These are phyloP conservation scores for Cephalopterus ornatus DNA, from an alignment of 2,113 vertebrate genomes.

Conservation along the genomic window DNA sequence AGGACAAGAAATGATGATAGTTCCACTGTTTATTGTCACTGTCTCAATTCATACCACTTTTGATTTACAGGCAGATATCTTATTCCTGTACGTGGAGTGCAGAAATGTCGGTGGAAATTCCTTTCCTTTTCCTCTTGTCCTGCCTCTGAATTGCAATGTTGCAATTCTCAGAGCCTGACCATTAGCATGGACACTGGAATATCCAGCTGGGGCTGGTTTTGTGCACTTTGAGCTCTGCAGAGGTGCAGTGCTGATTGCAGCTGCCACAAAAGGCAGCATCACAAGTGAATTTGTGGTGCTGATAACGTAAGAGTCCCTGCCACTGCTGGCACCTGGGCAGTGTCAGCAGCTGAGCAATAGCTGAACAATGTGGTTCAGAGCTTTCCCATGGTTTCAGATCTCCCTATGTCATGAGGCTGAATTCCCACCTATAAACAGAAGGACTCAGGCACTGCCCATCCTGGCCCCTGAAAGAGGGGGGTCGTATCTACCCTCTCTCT, in stretches of 20 bases:
- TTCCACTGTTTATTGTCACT: background rate
- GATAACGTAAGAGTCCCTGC: rapidly evolving
- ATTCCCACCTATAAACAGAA: rapidly evolving
- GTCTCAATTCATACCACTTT: background rate
- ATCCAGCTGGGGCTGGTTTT: background rate
- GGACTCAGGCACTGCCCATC: background rate
- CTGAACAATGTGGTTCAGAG: background rate
- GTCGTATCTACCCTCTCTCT: background rate
- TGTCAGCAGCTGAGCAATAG: background rate
- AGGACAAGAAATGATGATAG: background rate
- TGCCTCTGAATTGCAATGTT: background rate
- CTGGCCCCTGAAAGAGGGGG: no score
- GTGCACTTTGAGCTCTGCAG: background rate
- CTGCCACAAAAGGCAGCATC: background rate
- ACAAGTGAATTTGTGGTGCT: background rate
- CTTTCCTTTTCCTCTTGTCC: background rate
- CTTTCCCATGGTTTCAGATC: background rate
- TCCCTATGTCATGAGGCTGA: background rate
- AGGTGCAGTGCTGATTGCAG: background rate
- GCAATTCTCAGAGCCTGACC: background rate
- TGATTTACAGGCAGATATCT: background rate
- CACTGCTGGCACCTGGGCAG: background rate
- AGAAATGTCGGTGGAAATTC: background rate
- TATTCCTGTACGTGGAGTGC: background rate
- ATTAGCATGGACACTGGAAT: background rate